Evolutionary conservation across 2,113 vertebrate species (phyloP).

Genomic region (Benitochromis conjunctus): DNA sequence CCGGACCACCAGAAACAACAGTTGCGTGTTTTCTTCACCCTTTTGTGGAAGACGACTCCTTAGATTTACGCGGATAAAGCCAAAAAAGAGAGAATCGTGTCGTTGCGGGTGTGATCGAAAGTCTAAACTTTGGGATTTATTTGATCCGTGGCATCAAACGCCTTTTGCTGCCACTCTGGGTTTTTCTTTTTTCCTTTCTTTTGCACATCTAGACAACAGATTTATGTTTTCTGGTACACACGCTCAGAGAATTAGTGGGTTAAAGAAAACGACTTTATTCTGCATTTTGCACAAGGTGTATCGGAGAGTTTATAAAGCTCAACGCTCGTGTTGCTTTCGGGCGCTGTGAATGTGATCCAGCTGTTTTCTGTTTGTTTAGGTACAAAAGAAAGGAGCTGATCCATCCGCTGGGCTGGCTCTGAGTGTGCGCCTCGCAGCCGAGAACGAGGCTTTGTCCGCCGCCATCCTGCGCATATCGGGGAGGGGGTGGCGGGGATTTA

Average conservation of each 20-base stretch:
- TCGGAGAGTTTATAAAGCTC: neutral
- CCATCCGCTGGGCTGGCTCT: conserved; percentile 42
- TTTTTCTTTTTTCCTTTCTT: neutral
- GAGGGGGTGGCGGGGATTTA: conserved; percentile 69
- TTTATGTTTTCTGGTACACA: neutral
- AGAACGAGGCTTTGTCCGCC: conserved; percentile 66
- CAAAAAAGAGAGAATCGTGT: neutral
- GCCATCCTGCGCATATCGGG: conserved; percentile 55
- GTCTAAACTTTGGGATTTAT: conserved; percentile 38
- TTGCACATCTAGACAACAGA: neutral
- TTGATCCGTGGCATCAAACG: neutral
- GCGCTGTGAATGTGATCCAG: neutral
- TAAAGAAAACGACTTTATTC: neutral
- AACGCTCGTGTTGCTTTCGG: neutral
- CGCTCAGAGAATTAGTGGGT: neutral
- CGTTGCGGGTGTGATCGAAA: conserved; percentile 6
- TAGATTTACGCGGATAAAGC: conserved; percentile 24
- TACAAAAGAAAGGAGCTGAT: conserved; percentile 33
- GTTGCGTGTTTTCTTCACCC: neutral
- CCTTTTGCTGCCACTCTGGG: neutral
- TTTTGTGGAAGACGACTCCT: neutral
- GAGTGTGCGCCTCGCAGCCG: conserved; percentile 39
- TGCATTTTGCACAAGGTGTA: neutral
- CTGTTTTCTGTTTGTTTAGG: conserved; percentile 43
- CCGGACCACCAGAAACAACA: conserved; percentile 34